Conservation (phyloP, 2,888 invertebrate species). For the Acleris cristana region DNA sequence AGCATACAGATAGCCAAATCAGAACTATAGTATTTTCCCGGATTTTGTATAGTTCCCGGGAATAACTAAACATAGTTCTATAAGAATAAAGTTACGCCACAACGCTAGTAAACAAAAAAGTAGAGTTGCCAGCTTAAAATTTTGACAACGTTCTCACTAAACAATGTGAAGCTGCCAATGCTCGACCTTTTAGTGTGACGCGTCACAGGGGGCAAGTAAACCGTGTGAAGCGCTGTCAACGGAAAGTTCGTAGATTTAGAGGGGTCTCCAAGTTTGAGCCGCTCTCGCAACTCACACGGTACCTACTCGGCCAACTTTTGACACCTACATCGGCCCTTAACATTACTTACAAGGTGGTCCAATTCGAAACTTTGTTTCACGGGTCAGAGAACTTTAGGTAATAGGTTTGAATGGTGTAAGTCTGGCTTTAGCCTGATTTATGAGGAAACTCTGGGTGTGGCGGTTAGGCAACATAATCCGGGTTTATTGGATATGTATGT, state of each 20-base stretch:
- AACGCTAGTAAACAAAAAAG: too few relatives aligned
- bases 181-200: conserved; percentile 12
- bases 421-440: conserved; percentile 25
- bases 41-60: too few relatives aligned
- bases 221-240: conserved; percentile 26
- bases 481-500: conserved; percentile 1
- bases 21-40: too few relatives aligned
- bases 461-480: conserved; percentile 1
- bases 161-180: conserved; percentile 2
- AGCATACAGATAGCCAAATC: too few relatives aligned
- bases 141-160: conserved; percentile 4
- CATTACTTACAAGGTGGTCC: conserved; percentile 34
- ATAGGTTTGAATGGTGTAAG: conserved; percentile 28
- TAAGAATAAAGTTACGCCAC: too few relatives aligned
- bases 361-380: conserved; percentile 31
- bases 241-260: conserved; percentile 35
- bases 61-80: too few relatives aligned
- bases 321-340: conserved; percentile 36
- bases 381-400: conserved; percentile 29
- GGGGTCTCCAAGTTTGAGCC: conserved; percentile 29
- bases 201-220: conserved; percentile 31
- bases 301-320: conserved; percentile 33
- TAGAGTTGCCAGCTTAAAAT: not conserved
- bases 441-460: conserved; percentile 2
- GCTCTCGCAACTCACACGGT: conserved; percentile 30